Evolutionary conservation across 2,888 invertebrate species (phyloP), one percentile per base, ranked within the genome.

Genomic region (Capitulum mitella): DNA sequence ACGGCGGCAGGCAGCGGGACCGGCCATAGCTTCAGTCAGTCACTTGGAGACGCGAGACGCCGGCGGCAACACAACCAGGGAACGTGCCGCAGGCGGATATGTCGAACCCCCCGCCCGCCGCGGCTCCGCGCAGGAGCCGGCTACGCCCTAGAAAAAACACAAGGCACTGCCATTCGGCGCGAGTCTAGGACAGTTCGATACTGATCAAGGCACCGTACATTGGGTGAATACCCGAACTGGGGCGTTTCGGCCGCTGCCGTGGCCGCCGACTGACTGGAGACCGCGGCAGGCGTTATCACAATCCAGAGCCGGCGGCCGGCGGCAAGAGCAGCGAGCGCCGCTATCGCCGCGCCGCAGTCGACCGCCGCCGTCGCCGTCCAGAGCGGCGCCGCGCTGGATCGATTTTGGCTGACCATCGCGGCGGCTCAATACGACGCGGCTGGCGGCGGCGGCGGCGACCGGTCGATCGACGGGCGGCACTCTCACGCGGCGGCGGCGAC

Each of bases 171-270:
- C 16, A 32, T 29, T 61, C 14, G 32, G 6, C 58, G 58, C 29
- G 16, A 32, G 51, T 32, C 61, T 1, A 29, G 61, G 16, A 16
- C 29, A 6, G 61, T n/a, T 61, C 61, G n/a, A 61, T 61, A 61
- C 61, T n/a, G 32, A 19, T 61, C 61, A 61, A 61, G 61, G 61
- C 61, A 61, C 61, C 61, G 51, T 51, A 51, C 51, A 16, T 19
- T 51, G 32, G 61, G 32, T n/a, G 61, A 61, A 3, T 12, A 32
- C 19, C 29, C 0, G n/a, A 1, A 14, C 22, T 6, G 22, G 1
- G 22, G 16, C 51, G 22, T 6, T 6, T 6, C 22, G 22, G 22
- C 8, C 32, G 61, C 16, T 1, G 61, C 32, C 32, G 14, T 32
- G 43, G 12, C 61, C 6, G 32, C 32, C 16, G 61, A 29, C 29